phyloP scores from a whole-genome alignment of 2,113 vertebrate species.

The Neogale vison region DNA sequence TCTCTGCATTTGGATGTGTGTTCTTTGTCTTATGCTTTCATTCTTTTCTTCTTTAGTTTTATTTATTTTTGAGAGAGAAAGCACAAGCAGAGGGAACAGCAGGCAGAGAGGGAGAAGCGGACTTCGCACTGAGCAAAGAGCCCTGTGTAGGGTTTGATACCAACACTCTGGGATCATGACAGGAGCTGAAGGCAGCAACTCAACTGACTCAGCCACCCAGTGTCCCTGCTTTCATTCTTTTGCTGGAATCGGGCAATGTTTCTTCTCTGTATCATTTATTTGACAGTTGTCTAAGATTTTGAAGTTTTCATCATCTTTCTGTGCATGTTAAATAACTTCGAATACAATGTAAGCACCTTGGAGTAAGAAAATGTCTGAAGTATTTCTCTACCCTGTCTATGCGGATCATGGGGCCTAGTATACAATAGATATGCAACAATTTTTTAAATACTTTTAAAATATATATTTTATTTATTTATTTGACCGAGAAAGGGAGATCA shows the following conservation, averaged over 20 bases:
- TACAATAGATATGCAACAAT: background rate
- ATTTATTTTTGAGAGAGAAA: background rate
- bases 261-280: background rate
- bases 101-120: background rate
- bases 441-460: background rate
- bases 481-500: too few relatives aligned
- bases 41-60: background rate
- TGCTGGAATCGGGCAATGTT: background rate
- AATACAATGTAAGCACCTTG: background rate
- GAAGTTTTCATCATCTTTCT: background rate
- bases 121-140: background rate
- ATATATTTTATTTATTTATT: too few relatives aligned
- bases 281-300: background rate
- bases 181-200: background rate
- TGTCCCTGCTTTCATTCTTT: background rate
- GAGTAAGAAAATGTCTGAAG: background rate
- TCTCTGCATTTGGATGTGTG: background rate
- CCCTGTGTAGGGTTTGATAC: too few relatives aligned
- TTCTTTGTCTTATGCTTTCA: background rate
- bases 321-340: background rate
- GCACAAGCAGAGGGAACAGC: background rate
- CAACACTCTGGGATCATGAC: background rate
- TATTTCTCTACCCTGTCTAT: background rate
- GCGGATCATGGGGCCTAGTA: background rate
- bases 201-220: background rate